Percentiles rank a stretch among this genome's conserved stretches.
These are phyloP conservation scores for Chromobotia macracanthus DNA, from an alignment of 2,797 vertebrate species.

Conservation along the genomic window DNA sequence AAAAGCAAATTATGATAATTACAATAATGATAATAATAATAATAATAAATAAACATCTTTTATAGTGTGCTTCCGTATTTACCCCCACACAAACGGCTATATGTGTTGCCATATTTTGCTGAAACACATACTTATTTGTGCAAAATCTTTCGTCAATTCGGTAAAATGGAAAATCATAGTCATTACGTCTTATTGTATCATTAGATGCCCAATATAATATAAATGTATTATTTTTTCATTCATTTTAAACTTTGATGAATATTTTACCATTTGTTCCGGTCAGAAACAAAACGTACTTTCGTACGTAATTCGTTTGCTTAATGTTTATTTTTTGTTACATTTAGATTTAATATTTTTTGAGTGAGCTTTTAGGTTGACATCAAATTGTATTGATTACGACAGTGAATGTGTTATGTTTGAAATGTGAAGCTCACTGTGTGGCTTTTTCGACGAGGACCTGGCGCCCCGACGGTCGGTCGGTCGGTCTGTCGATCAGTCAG, in stretches of 20 bases:
- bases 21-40: not conserved
- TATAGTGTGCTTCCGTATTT: conserved; percentile 79
- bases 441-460: conserved; percentile 22
- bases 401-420: not conserved
- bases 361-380: not conserved
- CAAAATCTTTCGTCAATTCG: not conserved
- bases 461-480: conserved; percentile 36
- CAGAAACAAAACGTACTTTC: not conserved
- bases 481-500: conserved; percentile 27
- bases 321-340: not conserved
- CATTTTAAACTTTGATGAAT: no score
- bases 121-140: not conserved
- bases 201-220: not conserved
- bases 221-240: not conserved
- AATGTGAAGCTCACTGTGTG: not conserved
- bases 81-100: conserved; percentile 71
- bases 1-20: not conserved
- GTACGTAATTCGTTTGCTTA: no score
- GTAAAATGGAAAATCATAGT: conserved; percentile 27
- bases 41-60: not conserved
- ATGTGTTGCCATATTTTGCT: conserved; percentile 29
- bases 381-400: not conserved
- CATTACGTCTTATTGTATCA: conserved; percentile 66
- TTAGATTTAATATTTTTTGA: not conserved
- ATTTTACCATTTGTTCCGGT: not conserved